phyloP scores from a whole-genome alignment of 2,113 vertebrate genomes.

The Colius striatus region DNA sequence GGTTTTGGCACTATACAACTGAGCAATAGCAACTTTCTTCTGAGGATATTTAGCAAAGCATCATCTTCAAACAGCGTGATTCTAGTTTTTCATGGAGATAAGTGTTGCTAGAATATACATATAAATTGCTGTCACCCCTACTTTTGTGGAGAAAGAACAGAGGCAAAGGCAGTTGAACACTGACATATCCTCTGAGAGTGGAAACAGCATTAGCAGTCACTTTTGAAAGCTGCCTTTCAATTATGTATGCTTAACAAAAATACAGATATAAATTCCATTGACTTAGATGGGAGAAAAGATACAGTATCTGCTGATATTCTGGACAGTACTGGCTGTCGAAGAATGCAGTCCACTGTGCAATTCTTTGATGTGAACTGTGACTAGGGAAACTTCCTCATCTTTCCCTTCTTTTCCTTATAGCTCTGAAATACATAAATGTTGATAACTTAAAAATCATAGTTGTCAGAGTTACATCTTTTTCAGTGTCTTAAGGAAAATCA shows the following conservation, averaged over 20 bases:
- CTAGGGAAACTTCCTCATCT: not conserved
- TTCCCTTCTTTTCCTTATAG: not conserved
- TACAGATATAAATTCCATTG: not conserved
- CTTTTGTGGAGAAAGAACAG: not conserved
- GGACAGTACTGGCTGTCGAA: not conserved
- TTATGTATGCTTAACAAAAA: not conserved
- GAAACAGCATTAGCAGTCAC: not conserved
- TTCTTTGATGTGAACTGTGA: not conserved
- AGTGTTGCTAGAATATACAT: not conserved
- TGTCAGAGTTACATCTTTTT: not conserved
- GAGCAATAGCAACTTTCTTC: not conserved
- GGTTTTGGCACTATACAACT: not conserved
- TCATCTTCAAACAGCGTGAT: not conserved
- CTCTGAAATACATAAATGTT: not conserved
- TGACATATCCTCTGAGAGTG: not conserved
- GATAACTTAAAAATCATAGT: not conserved
- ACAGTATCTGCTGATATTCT: not conserved
- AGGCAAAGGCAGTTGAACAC: rapidly evolving
- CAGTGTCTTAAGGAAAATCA: not conserved
- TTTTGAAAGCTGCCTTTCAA: not conserved
- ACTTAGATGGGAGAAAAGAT: not conserved
- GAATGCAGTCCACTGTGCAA: not conserved
- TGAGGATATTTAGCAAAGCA: not conserved
- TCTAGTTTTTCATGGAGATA: not conserved
- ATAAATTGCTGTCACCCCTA: not conserved